These are phyloP conservation scores for Carollia perspicillata DNA, from an alignment of 2,113 vertebrate genomes.

Conservation along the genomic window DNA sequence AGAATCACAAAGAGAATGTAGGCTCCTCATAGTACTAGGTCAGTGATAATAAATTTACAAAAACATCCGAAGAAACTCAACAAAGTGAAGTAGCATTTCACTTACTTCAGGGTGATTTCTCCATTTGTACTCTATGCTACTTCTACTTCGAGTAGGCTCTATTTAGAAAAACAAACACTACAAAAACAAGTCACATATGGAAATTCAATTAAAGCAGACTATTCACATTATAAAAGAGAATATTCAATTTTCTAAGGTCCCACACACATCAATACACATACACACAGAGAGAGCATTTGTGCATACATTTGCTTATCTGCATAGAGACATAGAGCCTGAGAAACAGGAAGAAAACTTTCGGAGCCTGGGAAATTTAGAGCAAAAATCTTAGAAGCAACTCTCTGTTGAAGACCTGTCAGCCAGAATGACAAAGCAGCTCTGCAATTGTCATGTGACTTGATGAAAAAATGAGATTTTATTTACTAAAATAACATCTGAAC, in stretches of 20 bases:
- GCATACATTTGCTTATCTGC: neutral
- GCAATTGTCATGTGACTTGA: neutral
- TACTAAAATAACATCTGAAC: neutral
- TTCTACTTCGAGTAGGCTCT: neutral
- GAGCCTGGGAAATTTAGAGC: neutral
- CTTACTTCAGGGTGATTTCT: slow-evolving; percentile 43
- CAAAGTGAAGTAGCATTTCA: slow-evolving; percentile 33
- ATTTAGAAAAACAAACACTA: slow-evolving; percentile 33
- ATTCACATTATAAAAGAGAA: slow-evolving; percentile 19
- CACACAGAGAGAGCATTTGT: neutral
- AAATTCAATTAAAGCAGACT: slow-evolving; percentile 30
- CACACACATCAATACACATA: neutral
- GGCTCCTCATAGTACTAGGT: neutral
- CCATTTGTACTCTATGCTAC: neutral
- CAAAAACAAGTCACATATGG: slow-evolving; percentile 15
- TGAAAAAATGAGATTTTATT: neutral
- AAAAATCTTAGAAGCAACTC: neutral
- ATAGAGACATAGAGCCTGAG: neutral
- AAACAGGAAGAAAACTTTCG: neutral
- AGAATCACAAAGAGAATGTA: slow-evolving; percentile 42
- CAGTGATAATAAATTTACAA: slow-evolving; percentile 15
- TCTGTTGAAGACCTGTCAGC: neutral
- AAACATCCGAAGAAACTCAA: slow-evolving; percentile 8
- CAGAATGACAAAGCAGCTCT: neutral
- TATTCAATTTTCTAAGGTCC: neutral